phyloP scores from a whole-genome alignment of 2,888 invertebrate genomes.

The Octonoba sinensis region DNA sequence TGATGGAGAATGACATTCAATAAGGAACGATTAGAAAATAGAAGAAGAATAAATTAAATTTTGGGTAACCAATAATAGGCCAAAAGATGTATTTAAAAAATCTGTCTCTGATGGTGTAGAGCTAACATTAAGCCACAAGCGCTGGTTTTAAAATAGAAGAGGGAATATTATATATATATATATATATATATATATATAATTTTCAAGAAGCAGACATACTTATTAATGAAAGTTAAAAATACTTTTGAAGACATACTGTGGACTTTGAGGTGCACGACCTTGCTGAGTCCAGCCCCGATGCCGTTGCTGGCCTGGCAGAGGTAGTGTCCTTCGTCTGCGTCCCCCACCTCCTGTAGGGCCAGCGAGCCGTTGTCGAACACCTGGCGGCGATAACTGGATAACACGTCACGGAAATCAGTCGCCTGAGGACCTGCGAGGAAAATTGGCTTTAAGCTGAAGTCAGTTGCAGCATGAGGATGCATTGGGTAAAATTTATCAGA shows the following conservation, averaged over 20 bases:
- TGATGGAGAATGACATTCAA: no score
- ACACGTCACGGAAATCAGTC: constrained; percentile 47
- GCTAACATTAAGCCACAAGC: no score
- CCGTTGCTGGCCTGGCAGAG: constrained; percentile 67
- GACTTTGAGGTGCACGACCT: constrained; percentile 66
- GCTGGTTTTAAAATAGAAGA: no score
- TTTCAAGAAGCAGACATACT: no score
- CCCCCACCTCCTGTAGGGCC: constrained; percentile 64
- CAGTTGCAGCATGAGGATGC: neutral
- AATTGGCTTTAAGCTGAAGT: neutral
- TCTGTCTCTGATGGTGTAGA: no score
- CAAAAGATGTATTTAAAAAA: no score
- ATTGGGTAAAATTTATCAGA: neutral
- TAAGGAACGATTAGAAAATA: no score
- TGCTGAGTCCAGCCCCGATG: constrained; percentile 66
- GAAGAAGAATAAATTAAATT: no score
- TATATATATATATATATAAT: no score
- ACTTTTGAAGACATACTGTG: constrained; percentile 60
- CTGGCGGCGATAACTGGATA: constrained; percentile 58
- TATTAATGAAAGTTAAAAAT: no score
- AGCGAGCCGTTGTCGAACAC: constrained; percentile 66
- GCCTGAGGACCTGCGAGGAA: constrained; percentile 28
- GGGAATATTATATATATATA: no score
- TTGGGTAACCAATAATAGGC: no score
- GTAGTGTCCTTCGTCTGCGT: constrained; percentile 65